Conservation (phyloP, 2,888 invertebrate genomes). For the Graphium colonna region DNA sequence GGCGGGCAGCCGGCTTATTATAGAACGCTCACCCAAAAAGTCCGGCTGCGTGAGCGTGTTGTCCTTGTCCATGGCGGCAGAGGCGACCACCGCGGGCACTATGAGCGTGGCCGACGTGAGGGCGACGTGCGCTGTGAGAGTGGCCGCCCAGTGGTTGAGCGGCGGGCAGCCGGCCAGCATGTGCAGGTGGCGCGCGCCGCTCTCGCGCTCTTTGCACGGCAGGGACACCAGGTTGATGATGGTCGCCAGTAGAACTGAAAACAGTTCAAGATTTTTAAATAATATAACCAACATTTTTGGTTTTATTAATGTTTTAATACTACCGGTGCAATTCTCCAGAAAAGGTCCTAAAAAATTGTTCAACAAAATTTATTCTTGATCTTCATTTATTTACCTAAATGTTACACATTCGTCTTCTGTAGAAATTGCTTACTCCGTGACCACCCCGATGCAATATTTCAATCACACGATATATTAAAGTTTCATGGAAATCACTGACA, state of each 20-base stretch:
- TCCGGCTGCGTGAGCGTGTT: slow-evolving; percentile 38
- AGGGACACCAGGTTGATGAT: slow-evolving; percentile 77
- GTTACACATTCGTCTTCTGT: no score
- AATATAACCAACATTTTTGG: no score
- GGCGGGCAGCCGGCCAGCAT: slow-evolving; percentile 83
- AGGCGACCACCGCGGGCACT: slow-evolving; percentile 35
- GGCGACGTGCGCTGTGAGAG: slow-evolving; percentile 77
- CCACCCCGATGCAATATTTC: no score
- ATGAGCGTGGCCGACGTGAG: slow-evolving; percentile 43
- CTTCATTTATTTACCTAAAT: no score
- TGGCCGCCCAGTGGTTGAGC: slow-evolving; percentile 82
- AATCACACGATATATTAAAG: no score
- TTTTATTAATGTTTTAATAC: no score
- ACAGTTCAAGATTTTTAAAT: no score
- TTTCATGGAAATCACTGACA: no score
- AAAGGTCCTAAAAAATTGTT: no score
- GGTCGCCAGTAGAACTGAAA: slow-evolving; percentile 58
- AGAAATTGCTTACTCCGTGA: no score
- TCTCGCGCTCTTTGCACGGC: slow-evolving; percentile 81
- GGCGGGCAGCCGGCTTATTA: slow-evolving; percentile 82
- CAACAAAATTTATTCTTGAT: no score
- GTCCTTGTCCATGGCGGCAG: slow-evolving; percentile 38
- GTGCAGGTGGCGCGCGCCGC: slow-evolving; percentile 84
- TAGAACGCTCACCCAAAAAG: slow-evolving; percentile 49
- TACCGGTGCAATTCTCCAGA: no score